These are phyloP conservation scores for Xiphophorus birchmanni DNA, from an alignment of 2,797 vertebrate species.

Conservation along the genomic window DNA sequence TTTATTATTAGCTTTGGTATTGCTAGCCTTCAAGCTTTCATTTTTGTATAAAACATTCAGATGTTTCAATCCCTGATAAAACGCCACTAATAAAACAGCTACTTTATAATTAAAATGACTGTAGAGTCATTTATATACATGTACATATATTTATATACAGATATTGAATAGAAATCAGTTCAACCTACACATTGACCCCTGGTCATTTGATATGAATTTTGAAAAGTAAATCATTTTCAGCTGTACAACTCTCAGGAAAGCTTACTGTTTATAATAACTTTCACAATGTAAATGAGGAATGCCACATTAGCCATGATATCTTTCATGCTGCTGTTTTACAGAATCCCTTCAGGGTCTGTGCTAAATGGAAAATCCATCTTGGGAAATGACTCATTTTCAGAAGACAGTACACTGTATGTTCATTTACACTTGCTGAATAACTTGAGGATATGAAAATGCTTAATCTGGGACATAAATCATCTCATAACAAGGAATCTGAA, in stretches of 20 bases:
- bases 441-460: neutral
- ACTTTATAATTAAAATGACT: neutral
- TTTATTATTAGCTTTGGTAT: neutral
- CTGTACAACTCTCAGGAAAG: neutral
- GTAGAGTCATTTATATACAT: neutral
- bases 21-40: neutral
- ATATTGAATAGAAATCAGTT: neutral
- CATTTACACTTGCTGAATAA: conserved; percentile 3
- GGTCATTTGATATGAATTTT: neutral
- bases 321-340: neutral
- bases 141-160: neutral
- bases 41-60: neutral
- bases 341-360: neutral
- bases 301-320: neutral
- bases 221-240: neutral
- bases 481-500: conserved; percentile 9
- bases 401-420: conserved; percentile 11
- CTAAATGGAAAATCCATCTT: conserved; percentile 2
- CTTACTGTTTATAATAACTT: neutral
- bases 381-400: conserved; percentile 7
- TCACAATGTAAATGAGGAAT: neutral
- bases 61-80: neutral
- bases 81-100: neutral
- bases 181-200: neutral
- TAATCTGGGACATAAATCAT: conserved; percentile 1